Evolutionary conservation across 2,113 vertebrate species (phyloP).

Genomic region (Motacilla tschutschensis): DNA sequence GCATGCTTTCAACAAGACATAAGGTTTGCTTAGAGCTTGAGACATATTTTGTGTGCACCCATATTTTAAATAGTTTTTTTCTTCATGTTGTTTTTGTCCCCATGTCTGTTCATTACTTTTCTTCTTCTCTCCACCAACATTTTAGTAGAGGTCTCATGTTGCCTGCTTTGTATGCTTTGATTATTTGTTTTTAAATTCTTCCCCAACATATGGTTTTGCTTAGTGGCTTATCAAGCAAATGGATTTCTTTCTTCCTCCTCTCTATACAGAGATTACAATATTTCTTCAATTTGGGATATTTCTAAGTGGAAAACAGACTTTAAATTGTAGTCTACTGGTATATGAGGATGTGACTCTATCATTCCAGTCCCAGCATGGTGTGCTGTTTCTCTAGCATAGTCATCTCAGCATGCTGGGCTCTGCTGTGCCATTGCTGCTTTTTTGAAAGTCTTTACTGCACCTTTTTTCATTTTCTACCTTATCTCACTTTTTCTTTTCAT

Average conservation of each 20-base stretch:
- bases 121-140: background rate
- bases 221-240: background rate
- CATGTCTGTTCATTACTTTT: background rate
- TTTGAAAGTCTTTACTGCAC: slow-evolving; percentile 18
- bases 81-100: background rate
- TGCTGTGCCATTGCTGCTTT: background rate
- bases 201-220: background rate
- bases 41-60: background rate
- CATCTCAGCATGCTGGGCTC: slow-evolving; percentile 2
- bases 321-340: background rate
- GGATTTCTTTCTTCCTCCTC: background rate
- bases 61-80: background rate
- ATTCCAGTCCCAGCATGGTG: background rate
- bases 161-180: background rate
- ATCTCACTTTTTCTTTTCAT: slow-evolving; percentile 74
- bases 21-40: background rate
- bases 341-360: background rate
- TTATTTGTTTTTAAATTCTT: background rate
- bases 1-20: background rate
- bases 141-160: background rate
- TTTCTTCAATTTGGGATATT: background rate
- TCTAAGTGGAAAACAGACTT: background rate
- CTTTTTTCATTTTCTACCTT: slow-evolving; percentile 70
- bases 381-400: background rate
- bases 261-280: background rate